Conservation (phyloP, 2,888 invertebrate species). For the Troilus luridus region DNA sequence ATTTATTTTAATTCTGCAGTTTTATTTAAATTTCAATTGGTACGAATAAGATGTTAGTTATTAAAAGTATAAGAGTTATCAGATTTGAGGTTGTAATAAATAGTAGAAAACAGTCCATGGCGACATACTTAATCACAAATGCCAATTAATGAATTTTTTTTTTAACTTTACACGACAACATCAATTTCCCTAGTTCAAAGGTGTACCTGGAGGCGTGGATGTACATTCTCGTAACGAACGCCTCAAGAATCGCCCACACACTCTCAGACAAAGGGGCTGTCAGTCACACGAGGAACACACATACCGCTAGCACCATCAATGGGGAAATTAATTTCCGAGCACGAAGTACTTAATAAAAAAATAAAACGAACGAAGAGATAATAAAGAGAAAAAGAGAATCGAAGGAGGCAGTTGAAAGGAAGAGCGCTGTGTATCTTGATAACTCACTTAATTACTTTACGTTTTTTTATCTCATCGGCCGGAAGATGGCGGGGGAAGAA, state of each 20-base stretch:
- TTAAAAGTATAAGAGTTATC: too few species aligned
- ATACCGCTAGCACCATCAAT: neutral
- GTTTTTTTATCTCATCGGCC: slow-evolving; percentile 12
- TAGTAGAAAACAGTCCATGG: too few species aligned
- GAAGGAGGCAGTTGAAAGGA: neutral
- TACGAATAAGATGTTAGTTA: too few species aligned
- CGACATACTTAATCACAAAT: too few species aligned
- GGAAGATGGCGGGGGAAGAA: neutral
- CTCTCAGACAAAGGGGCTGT: neutral
- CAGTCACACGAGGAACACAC: slow-evolving; percentile 4
- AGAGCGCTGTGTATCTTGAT: neutral
- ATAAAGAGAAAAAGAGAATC: slow-evolving; percentile 7
- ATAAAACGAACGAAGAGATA: neutral
- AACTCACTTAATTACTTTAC: slow-evolving; percentile 9
- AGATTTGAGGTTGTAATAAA: too few species aligned
- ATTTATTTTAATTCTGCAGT: too few species aligned
- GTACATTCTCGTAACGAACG: neutral
- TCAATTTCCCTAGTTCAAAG: neutral
- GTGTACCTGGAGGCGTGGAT: neutral
- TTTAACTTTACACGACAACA: neutral
- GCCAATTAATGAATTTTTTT: neutral
- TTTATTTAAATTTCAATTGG: too few species aligned
- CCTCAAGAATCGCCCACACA: neutral
- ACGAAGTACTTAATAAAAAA: neutral
- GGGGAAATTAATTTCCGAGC: slow-evolving; percentile 14